These are phyloP conservation scores for Laupala kohalensis DNA, from an alignment of 1,140 invertebrate species.

Conservation along the genomic window DNA sequence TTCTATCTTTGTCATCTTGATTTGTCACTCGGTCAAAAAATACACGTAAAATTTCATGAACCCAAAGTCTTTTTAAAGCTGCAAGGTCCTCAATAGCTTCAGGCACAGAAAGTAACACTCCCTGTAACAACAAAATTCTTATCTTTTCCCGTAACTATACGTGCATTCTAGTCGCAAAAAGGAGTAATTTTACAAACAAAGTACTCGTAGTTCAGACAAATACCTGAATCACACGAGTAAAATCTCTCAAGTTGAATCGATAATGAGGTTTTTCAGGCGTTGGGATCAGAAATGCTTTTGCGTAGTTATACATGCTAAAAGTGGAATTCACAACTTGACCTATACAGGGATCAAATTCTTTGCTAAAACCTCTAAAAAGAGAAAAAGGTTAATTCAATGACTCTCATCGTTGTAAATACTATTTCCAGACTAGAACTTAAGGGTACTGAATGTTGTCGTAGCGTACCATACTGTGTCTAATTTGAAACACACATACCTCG, in stretches of 20 bases:
- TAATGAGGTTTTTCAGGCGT: slow-evolving; percentile 88
- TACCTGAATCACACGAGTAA: slow-evolving; percentile 83
- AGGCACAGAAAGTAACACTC: slow-evolving; percentile 80
- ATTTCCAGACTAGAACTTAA: too few species aligned
- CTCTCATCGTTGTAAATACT: too few species aligned
- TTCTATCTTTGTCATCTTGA: too few species aligned
- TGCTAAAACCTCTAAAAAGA: slow-evolving; percentile 68
- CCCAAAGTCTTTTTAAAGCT: slow-evolving; percentile 84
- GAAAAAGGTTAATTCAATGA: too few species aligned
- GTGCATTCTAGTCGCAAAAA: too few species aligned
- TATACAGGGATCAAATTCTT: slow-evolving; percentile 88
- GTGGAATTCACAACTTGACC: slow-evolving; percentile 79
- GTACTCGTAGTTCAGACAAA: slow-evolving; percentile 13
- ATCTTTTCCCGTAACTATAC: neutral
- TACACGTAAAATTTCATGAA: slow-evolving; percentile 78
- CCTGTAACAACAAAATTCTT: slow-evolving; percentile 35
- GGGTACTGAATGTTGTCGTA: too few species aligned
- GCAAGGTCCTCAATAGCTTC: slow-evolving; percentile 79
- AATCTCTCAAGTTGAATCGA: slow-evolving; percentile 88
- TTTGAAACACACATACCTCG: slow-evolving; percentile 38
- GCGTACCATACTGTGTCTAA: too few species aligned
- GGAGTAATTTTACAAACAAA: slow-evolving; percentile 8
- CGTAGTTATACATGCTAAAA: slow-evolving; percentile 74
- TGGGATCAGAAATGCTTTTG: slow-evolving; percentile 68
- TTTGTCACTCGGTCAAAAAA: too few species aligned